Evolutionary conservation across 1,140 invertebrate species (phyloP), one percentile per base, ranked within the genome.

Genomic region (Phthorimaea operculella): DNA sequence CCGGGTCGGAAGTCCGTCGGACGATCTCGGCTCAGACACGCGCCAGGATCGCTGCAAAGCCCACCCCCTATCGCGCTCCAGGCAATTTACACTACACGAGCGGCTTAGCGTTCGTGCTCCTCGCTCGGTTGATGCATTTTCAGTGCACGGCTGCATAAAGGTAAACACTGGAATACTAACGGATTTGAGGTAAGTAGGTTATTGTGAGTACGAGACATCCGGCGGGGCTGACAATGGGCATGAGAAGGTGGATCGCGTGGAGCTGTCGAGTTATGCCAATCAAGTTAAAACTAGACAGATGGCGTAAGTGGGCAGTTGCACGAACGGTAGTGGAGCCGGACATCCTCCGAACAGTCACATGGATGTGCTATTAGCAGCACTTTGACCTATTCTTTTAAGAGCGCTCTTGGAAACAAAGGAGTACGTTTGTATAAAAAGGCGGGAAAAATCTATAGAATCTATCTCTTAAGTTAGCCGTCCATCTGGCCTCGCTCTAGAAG

Each of bases 1-100:
- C 12, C 45, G 14, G 8, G 45, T 15, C 45, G 45, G 8, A 11
- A 15, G 12, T 9, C 11, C 45, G 45, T 47, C 57, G 64, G 61
- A 68, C 58, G 66, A 64, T 55, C 55, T 51, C 59, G 28, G 34
- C 48, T 54, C 54, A 54, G 54, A 62, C 51, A 28, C 21, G 21
- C 21, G 21, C 21, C 21, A 28, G 21, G 21, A 28, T 28, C 21
- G 6, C 2, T 39, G 10, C 8, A 39, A 28, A 39, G 36, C 36
- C 36, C n/a, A n/a, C 2, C 10, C 36, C 10, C 36, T 39, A 39
- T 39, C 10, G 10, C n/a, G 36, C 10, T 39, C 36, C 36, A 10
- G 3, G n/a, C 36, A 39, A 39, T 39, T 28, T 39, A 39, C 36
- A 39, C 36, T 39, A 9, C 36, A 39, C 10, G 36, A 12, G 36